phyloP scores from a whole-genome alignment of 1,140 invertebrate species.

The Paralvinella palmiformis region DNA sequence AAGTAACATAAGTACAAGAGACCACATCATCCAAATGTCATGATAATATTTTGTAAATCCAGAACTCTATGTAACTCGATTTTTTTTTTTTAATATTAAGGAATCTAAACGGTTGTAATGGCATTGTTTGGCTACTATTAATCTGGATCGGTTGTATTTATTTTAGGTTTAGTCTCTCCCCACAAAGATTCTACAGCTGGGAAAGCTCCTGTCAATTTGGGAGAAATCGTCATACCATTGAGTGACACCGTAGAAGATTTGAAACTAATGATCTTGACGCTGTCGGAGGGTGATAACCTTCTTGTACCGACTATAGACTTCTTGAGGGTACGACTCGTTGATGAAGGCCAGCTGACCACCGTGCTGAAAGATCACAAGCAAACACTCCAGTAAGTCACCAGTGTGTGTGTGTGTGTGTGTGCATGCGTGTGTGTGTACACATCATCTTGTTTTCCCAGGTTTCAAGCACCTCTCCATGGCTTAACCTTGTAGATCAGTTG shows the following conservation, averaged over 20 bases:
- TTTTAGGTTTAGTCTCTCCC: background rate
- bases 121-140: constrained; percentile 1
- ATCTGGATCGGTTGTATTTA: background rate
- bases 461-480: no score
- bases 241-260: constrained; percentile 32
- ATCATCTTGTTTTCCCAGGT: no score
- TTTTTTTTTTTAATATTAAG: no score
- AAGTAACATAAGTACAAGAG: no score
- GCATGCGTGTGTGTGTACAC: no score
- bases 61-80: no score
- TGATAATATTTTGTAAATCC: no score
- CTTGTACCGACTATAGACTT: constrained; percentile 26
- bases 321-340: constrained; percentile 30
- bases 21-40: no score
- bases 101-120: constrained; percentile 3
- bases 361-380: constrained; percentile 27
- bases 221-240: constrained; percentile 32
- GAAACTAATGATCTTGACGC: constrained; percentile 30
- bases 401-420: no score
- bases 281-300: constrained; percentile 23
- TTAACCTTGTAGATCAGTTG: no score
- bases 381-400: constrained; percentile 33
- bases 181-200: background rate
- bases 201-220: constrained; percentile 19
- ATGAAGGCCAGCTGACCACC: constrained; percentile 22